phyloP scores from a whole-genome alignment of 2,888 invertebrate genomes.

The Andrena bicolor region DNA sequence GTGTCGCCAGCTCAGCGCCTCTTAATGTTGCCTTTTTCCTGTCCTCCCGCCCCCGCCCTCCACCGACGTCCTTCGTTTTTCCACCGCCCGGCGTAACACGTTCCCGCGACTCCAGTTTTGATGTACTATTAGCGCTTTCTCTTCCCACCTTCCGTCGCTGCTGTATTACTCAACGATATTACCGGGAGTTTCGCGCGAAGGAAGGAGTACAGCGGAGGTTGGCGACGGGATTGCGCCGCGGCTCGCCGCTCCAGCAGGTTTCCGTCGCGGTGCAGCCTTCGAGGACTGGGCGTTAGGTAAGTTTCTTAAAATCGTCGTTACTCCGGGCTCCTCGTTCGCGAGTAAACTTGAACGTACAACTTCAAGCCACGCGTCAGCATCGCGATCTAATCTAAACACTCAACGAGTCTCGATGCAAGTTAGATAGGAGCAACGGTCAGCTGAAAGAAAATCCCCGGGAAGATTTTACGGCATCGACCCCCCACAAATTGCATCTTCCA shows the following conservation, averaged over 20 bases:
- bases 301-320: neutral
- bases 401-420: no score
- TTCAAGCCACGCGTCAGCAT: no score
- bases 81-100: conserved; percentile 19
- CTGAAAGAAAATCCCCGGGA: neutral
- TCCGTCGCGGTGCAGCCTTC: no score
- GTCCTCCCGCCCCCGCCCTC: conserved; percentile 30
- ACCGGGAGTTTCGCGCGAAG: conserved; percentile 11
- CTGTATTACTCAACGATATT: conserved; percentile 26
- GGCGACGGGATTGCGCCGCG: neutral
- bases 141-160: neutral
- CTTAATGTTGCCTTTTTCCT: conserved; percentile 80
- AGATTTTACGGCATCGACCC: neutral
- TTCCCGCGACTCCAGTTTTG: conserved; percentile 61
- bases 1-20: conserved; percentile 81
- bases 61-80: conserved; percentile 19
- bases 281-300: neutral
- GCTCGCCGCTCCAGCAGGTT: neutral
- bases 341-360: no score
- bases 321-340: neutral
- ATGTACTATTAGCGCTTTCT: conserved; percentile 62
- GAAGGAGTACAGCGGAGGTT: neutral
- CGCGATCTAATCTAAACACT: no score
- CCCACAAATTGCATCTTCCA: neutral
- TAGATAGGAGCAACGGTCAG: no score